phyloP scores from a whole-genome alignment of 2,888 invertebrate species.

The Dione vanillae region DNA sequence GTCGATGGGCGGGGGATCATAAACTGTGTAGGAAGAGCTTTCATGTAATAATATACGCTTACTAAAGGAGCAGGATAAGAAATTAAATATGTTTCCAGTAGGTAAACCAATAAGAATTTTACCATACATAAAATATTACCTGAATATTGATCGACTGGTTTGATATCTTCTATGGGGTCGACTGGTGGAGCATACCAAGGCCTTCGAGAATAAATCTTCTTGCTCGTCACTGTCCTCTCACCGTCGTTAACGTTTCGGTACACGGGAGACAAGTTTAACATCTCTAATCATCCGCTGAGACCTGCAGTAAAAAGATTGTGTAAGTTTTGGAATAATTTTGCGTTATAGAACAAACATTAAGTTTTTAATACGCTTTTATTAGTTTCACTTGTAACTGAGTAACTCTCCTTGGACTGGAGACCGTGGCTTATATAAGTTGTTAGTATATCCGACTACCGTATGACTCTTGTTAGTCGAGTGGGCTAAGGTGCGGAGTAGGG shows the following conservation, averaged over 20 bases:
- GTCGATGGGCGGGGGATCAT: constrained; percentile 46
- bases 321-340: background rate
- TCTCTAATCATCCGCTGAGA: constrained; percentile 79
- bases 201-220: constrained; percentile 74
- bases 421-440: no score
- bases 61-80: background rate
- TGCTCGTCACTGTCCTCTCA: constrained; percentile 68
- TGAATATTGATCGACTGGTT: constrained; percentile 54
- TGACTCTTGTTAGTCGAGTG: no score
- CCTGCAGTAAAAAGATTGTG: constrained; percentile 57
- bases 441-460: no score
- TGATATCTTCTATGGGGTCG: constrained; percentile 56
- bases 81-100: no score
- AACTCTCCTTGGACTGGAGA: no score
- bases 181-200: constrained; percentile 76
- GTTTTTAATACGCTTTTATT: no score
- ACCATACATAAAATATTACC: constrained; percentile 47
- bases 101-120: background rate
- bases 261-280: constrained; percentile 78
- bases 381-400: no score
- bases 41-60: background rate
- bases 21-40: constrained; percentile 1
- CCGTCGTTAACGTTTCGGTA: constrained; percentile 69
- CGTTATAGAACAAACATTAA: background rate
- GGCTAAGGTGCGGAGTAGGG: no score